A percentile compares a stretch with the other conserved stretches of the same genome.
Evolutionary conservation across 1,140 invertebrate species (phyloP).

Genomic region (Ephestia elutella): DNA sequence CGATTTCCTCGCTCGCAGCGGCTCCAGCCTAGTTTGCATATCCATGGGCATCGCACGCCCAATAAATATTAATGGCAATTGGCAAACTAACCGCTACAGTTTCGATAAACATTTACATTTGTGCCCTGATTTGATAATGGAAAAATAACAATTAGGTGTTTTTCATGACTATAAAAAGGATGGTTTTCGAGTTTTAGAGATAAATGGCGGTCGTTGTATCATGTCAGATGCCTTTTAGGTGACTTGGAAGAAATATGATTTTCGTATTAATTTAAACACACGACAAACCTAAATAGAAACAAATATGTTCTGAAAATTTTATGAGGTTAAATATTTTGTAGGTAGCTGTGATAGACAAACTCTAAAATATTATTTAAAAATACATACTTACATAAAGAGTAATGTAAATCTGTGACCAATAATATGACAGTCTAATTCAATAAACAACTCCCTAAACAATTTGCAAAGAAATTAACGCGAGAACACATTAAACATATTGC

Average conservation of each 20-base stretch:
- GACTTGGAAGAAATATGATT: too few species aligned
- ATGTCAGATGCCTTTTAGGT: too few species aligned
- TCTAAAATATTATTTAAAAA: too few species aligned
- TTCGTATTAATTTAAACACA: too few species aligned
- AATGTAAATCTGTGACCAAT: not conserved
- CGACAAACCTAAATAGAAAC: too few species aligned
- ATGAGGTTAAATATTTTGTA: too few species aligned
- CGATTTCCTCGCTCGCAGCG: slow-evolving; percentile 26
- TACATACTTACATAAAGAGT: not conserved
- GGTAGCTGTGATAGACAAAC: too few species aligned
- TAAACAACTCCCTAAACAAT: slow-evolving; percentile 26
- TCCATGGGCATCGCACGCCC: slow-evolving; percentile 14
- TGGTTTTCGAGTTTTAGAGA: too few species aligned
- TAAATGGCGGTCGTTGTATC: too few species aligned
- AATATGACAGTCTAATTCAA: slow-evolving; percentile 8
- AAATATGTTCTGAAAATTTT: too few species aligned
- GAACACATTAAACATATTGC: slow-evolving; percentile 50
- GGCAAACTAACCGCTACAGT: slow-evolving; percentile 15
- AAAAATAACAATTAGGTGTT: too few species aligned
- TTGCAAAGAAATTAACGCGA: slow-evolving; percentile 46
- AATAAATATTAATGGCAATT: slow-evolving; percentile 24
- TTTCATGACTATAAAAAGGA: too few species aligned
- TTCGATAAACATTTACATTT: not conserved
- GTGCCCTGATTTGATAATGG: not conserved
- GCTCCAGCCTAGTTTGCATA: slow-evolving; percentile 31